Percentiles rank a stretch among this genome's conserved stretches.
Conservation (phyloP, 2,797 vertebrate genomes). For the Sitta carolinensis region DNA sequence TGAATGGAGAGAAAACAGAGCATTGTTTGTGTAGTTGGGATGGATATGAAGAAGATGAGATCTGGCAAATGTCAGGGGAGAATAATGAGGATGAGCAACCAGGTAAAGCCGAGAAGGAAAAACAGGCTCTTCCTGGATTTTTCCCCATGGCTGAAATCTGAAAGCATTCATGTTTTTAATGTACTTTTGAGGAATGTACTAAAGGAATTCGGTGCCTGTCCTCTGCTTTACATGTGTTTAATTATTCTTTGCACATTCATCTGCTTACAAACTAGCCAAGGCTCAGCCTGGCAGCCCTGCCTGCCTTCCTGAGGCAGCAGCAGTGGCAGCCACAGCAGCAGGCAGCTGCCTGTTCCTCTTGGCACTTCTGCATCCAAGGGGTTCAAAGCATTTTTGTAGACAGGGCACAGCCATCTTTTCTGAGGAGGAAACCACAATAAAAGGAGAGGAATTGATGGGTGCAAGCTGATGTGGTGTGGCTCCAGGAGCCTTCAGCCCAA, state of each 20-base stretch:
- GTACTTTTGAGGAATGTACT: background rate
- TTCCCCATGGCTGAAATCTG: background rate
- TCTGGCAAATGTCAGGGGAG: background rate
- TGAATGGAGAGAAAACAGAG: background rate
- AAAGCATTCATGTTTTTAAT: background rate
- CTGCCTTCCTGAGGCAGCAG: background rate
- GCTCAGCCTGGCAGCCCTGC: background rate
- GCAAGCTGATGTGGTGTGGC: fast-evolving
- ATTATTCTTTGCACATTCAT: background rate
- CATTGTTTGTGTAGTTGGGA: background rate
- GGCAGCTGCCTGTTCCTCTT: background rate
- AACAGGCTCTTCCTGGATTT: background rate
- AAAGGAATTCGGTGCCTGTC: background rate
- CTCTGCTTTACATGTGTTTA: background rate
- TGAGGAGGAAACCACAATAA: background rate
- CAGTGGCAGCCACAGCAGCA: background rate
- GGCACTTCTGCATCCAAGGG: background rate
- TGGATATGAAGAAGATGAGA: background rate
- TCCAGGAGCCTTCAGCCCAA: background rate
- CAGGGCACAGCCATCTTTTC: background rate
- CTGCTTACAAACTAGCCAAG: background rate
- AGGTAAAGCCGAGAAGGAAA: background rate
- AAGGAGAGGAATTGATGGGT: background rate
- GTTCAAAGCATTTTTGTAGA: background rate
- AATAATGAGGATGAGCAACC: background rate